Conservation (phyloP, 1,140 invertebrate species). For the Pinna nobilis region DNA sequence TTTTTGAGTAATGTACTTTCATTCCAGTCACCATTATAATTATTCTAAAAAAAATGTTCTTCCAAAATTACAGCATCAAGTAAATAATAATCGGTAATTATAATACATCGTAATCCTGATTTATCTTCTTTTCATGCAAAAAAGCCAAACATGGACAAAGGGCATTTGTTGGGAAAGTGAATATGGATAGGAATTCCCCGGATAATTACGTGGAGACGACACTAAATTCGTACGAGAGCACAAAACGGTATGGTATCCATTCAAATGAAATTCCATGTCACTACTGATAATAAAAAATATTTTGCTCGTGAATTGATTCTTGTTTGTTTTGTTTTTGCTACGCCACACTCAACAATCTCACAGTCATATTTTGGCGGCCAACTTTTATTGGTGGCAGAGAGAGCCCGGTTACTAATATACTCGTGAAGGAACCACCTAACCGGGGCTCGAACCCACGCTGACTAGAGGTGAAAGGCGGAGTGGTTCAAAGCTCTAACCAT, state of each 20-base stretch:
- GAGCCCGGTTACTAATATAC: too few species aligned
- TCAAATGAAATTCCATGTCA: neutral
- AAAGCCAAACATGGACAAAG: slow-evolving; percentile 83
- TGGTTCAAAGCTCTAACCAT: too few species aligned
- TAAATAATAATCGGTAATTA: neutral
- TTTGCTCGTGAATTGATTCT: neutral
- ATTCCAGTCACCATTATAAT: too few species aligned
- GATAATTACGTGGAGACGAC: slow-evolving; percentile 79
- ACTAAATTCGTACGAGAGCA: slow-evolving; percentile 78
- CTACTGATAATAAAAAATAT: neutral
- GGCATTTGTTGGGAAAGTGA: slow-evolving; percentile 92
- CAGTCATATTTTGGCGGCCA: too few species aligned
- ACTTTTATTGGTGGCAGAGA: too few species aligned
- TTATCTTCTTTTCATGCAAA: slow-evolving; percentile 1
- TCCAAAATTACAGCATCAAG: too few species aligned
- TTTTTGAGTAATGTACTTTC: too few species aligned
- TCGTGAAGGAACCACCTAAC: too few species aligned
- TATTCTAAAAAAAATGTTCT: too few species aligned
- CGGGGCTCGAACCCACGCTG: too few species aligned
- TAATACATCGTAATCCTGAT: neutral
- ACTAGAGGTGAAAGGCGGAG: too few species aligned
- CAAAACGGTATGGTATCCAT: slow-evolving; percentile 71
- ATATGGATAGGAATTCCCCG: slow-evolving; percentile 84
- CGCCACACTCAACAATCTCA: too few species aligned
- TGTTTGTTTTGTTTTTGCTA: slow-evolving; percentile 13